Conservation (phyloP, 2,113 vertebrate species). For the Zeus faber region DNA sequence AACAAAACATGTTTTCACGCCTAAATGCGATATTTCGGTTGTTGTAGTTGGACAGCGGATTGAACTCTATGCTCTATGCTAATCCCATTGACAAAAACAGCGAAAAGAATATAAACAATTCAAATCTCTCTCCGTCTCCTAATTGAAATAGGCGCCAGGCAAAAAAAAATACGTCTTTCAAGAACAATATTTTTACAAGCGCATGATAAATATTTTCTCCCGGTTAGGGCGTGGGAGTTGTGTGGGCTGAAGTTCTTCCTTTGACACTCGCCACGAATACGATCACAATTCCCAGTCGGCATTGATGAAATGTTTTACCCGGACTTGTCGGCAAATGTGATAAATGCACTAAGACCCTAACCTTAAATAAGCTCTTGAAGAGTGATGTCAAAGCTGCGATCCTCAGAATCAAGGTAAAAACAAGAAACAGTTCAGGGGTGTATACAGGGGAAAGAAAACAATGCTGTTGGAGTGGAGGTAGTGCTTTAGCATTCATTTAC, state of each 20-base stretch:
- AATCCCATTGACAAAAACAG: neutral
- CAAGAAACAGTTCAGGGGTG: slow-evolving; percentile 5
- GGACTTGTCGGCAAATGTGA: slow-evolving; percentile 29
- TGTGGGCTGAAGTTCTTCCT: slow-evolving; percentile 37
- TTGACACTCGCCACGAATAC: slow-evolving; percentile 21
- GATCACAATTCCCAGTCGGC: slow-evolving; percentile 28
- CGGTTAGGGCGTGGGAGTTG: slow-evolving; percentile 48
- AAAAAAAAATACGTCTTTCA: slow-evolving; percentile 25
- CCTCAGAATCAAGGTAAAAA: slow-evolving; percentile 23
- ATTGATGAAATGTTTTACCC: slow-evolving; percentile 38
- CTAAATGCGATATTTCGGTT: neutral
- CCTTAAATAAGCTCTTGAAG: slow-evolving; percentile 18
- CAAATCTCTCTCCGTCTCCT: slow-evolving; percentile 7
- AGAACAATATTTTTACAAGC: slow-evolving; percentile 66
- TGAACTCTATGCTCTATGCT: neutral
- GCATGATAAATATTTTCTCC: slow-evolving; percentile 66
- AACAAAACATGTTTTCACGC: slow-evolving; percentile 18
- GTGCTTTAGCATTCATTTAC: neutral
- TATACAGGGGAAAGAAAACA: slow-evolving; percentile 14
- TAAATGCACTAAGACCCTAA: slow-evolving; percentile 23
- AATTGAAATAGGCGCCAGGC: slow-evolving; percentile 23
- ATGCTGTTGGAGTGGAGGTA: too few relatives aligned
- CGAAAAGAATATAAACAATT: slow-evolving; percentile 2
- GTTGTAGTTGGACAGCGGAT: neutral
- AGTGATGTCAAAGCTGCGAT: slow-evolving; percentile 2